Evolutionary conservation across 2,113 vertebrate species (phyloP).

Genomic region (Anthoscopus minutus): DNA sequence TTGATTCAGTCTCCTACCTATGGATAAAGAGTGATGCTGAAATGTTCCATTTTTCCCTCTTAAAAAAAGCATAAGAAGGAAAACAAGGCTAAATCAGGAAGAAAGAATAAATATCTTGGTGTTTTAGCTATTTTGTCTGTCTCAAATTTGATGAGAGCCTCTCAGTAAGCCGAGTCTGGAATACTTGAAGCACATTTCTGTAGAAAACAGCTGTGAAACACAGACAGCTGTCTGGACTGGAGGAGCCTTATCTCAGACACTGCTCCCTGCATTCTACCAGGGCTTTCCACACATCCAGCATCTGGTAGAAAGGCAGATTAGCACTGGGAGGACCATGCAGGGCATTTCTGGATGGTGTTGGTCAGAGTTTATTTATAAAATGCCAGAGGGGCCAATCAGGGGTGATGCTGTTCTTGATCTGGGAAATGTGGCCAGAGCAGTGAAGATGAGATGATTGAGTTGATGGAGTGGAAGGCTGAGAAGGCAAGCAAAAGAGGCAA

Average conservation of each 20-base stretch:
- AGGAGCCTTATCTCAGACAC: neutral
- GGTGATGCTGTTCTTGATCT: neutral
- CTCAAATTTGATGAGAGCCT: neutral
- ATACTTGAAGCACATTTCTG: neutral
- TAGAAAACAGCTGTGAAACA: neutral
- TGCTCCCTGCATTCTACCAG: neutral
- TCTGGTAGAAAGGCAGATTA: neutral
- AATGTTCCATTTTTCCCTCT: neutral
- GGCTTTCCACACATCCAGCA: neutral
- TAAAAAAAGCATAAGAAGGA: neutral
- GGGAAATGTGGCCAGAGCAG: neutral
- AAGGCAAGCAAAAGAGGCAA: neutral
- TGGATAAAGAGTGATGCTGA: neutral
- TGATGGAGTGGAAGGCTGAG: neutral
- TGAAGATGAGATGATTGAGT: neutral
- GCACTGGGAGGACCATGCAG: neutral
- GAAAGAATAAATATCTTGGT: neutral
- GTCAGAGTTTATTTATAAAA: neutral
- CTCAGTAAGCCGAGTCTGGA: neutral
- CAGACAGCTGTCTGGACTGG: neutral
- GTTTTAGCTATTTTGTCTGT: neutral
- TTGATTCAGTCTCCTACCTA: neutral
- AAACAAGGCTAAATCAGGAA: neutral
- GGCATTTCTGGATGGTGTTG: neutral
- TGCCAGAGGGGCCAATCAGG: rapidly evolving